Percentiles rank a stretch among this genome's conserved stretches.
Conservation (phyloP, 2,113 vertebrate species). For the Alexandromys fortis region DNA sequence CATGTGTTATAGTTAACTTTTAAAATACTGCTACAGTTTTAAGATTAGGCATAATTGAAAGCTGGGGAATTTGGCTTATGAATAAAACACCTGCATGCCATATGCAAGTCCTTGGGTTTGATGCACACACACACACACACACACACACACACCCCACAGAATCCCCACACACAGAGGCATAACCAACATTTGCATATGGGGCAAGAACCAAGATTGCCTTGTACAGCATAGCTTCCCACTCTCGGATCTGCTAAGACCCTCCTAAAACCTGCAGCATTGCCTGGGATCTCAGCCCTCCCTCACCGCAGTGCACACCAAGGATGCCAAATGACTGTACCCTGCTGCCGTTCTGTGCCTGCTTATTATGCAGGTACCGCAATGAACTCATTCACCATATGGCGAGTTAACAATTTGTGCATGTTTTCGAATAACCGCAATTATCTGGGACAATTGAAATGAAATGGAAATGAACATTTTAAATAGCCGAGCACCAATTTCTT, state of each 20-base stretch:
- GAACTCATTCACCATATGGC: background rate
- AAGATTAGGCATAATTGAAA: background rate
- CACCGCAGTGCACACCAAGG: background rate
- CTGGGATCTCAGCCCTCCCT: background rate
- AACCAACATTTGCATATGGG: background rate
- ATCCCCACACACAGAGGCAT: background rate
- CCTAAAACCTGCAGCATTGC: background rate
- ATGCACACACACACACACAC: background rate
- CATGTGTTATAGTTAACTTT: background rate
- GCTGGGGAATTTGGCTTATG: background rate
- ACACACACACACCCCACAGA: background rate
- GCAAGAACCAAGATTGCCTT: background rate
- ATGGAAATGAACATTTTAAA: background rate
- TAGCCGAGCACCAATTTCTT: background rate
- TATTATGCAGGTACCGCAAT: background rate
- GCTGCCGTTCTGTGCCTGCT: background rate
- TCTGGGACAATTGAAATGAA: background rate
- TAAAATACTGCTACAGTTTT: background rate
- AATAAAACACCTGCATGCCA: background rate
- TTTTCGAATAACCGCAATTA: background rate
- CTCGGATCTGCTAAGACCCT: background rate
- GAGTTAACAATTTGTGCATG: background rate
- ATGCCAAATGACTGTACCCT: background rate
- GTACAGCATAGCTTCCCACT: background rate
- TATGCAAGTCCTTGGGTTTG: background rate